These are phyloP conservation scores for Smittia sp. DNA, from an alignment of 2,888 invertebrate genomes.

Conservation along the genomic window DNA sequence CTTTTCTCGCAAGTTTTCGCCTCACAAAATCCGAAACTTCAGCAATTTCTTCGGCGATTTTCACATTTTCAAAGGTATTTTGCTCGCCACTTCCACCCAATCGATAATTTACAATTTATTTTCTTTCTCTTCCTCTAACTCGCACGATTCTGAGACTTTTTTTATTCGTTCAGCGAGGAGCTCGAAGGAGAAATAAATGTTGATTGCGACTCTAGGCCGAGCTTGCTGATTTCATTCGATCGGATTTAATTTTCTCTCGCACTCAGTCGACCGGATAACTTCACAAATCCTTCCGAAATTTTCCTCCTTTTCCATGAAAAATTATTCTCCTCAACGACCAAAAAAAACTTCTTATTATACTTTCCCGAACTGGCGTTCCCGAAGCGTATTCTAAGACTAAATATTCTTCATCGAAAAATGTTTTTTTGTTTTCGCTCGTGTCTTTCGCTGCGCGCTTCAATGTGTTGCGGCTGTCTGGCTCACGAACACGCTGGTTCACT, in stretches of 20 bases:
- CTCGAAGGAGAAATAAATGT: too few relatives aligned
- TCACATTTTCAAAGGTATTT: too few relatives aligned
- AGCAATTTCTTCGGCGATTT: background rate
- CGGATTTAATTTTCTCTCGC: background rate
- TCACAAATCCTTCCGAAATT: background rate
- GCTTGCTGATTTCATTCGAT: too few relatives aligned
- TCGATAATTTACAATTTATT: background rate
- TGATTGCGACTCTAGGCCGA: too few relatives aligned
- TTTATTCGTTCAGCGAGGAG: too few relatives aligned
- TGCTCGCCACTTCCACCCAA: too few relatives aligned
- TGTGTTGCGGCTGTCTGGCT: constrained; percentile 39
- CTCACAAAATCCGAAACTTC: background rate
- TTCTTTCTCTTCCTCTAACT: background rate
- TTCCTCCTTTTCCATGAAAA: background rate
- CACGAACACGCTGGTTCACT: constrained; percentile 8
- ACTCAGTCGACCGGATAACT: background rate
- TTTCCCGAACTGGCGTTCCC: constrained; percentile 37
- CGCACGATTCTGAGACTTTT: too few relatives aligned
- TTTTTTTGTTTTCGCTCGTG: constrained; percentile 35
- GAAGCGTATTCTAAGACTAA: constrained; percentile 39
- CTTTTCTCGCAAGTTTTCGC: constrained; percentile 22
- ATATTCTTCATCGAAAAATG: constrained; percentile 39
- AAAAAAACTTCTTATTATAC: constrained; percentile 37
- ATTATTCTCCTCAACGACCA: constrained; percentile 10
- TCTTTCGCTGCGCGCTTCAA: constrained; percentile 14